A percentile compares a stretch with the other conserved stretches of the same genome.
Conservation (phyloP, 2,113 vertebrate species). For the Rhinolophus ferrumequinum region DNA sequence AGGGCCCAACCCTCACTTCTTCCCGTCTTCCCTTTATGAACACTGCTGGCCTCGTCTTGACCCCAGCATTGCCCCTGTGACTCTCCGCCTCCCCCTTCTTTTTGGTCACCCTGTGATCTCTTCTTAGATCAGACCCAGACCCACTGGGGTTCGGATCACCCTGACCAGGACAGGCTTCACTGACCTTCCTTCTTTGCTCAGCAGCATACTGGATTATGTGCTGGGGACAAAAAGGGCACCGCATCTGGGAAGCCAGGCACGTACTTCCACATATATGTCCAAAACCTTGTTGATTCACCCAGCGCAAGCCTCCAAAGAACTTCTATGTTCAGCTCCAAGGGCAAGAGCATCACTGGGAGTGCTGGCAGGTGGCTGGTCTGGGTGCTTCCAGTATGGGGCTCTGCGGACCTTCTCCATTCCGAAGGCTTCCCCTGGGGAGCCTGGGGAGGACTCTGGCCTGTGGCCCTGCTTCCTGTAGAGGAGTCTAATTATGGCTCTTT, state of each 20-base stretch:
- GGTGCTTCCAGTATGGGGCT: background rate
- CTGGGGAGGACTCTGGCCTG: background rate
- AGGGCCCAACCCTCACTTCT: background rate
- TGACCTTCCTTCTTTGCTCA: background rate
- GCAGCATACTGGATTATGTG: background rate
- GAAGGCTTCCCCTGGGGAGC: background rate
- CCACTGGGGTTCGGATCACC: background rate
- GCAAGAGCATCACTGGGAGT: background rate
- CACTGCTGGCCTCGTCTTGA: background rate
- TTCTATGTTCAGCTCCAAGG: background rate
- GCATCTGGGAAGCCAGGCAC: background rate
- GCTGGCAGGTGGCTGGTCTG: background rate
- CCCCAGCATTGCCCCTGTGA: background rate
- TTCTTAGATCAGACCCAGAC: background rate
- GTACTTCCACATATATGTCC: background rate
- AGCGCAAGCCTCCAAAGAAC: background rate
- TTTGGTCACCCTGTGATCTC: background rate
- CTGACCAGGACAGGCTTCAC: background rate
- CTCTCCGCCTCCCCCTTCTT: background rate
- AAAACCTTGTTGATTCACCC: background rate
- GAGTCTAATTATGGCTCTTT: background rate
- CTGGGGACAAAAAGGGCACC: background rate
- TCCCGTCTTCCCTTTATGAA: background rate
- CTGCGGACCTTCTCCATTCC: background rate
- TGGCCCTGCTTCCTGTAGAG: background rate